A percentile compares a stretch with the other conserved stretches of the same genome.
phyloP scores from a whole-genome alignment of 2,888 invertebrate genomes.

The Scaeva pyrastri region DNA sequence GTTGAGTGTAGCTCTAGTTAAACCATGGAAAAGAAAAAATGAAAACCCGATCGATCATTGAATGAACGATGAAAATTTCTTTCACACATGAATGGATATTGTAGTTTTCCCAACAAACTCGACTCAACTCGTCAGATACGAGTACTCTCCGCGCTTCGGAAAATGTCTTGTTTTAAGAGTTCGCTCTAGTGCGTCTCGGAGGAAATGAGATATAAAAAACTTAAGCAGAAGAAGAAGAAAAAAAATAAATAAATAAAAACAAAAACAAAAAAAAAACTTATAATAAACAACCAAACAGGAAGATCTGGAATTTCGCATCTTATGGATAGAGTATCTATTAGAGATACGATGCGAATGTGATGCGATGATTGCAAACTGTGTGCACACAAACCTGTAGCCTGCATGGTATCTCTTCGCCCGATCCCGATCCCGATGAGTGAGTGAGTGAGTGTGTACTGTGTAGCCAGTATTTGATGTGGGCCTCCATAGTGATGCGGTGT shows the following conservation, averaged over 20 bases:
- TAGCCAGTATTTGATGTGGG: slow-evolving; percentile 54
- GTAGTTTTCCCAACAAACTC: slow-evolving; percentile 63
- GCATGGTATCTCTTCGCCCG: slow-evolving; percentile 29
- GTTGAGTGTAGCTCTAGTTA: background rate
- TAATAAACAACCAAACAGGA: slow-evolving; percentile 68
- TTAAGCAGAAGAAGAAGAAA: slow-evolving; percentile 6
- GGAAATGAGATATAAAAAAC: slow-evolving; percentile 46
- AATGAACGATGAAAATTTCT: slow-evolving; percentile 74
- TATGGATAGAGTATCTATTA: slow-evolving; percentile 72
- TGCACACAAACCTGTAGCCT: slow-evolving; percentile 66
- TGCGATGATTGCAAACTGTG: slow-evolving; percentile 72
- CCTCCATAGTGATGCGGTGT: slow-evolving; percentile 43
- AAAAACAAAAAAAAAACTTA: slow-evolving; percentile 29
- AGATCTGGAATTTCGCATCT: slow-evolving; percentile 76
- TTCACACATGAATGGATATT: slow-evolving; percentile 74
- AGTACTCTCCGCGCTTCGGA: slow-evolving; percentile 23
- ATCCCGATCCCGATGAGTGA: slow-evolving; percentile 13
- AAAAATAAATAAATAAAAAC: too few relatives aligned
- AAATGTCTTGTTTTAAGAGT: slow-evolving; percentile 69
- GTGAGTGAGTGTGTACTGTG: slow-evolving; percentile 8
- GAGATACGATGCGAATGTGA: slow-evolving; percentile 58
- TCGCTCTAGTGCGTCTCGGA: slow-evolving; percentile 68
- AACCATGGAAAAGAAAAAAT: slow-evolving; percentile 4
- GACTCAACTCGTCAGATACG: background rate
- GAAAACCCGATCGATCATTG: slow-evolving; percentile 73